Conservation (phyloP, 1,140 invertebrate species). For the Heterodera carotae region DNA sequence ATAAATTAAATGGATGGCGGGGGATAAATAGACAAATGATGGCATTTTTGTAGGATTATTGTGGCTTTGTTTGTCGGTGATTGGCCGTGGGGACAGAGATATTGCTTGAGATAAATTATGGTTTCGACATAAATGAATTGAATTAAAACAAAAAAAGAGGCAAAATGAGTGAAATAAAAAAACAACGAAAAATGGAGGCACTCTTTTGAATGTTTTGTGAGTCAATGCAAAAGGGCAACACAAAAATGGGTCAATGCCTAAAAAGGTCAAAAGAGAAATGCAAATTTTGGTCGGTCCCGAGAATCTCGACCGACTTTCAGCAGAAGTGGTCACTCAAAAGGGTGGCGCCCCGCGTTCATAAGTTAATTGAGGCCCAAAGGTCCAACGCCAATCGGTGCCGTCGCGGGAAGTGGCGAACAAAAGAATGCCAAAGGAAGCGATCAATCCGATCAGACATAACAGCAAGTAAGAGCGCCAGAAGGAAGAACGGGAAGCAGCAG, state of each 20-base stretch:
- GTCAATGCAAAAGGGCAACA: too few species aligned
- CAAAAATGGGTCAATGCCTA: too few species aligned
- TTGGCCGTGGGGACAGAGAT: neutral
- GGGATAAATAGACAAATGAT: conserved; percentile 5
- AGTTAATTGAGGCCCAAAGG: conserved; percentile 44
- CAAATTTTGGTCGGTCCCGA: too few species aligned
- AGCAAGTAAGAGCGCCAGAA: conserved; percentile 25
- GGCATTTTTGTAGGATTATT: conserved; percentile 1
- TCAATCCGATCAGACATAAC: conserved; percentile 24
- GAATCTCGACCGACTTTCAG: too few species aligned
- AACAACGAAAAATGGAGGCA: too few species aligned
- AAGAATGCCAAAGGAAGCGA: conserved; percentile 18
- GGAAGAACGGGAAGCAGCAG: neutral
- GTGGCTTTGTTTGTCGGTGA: neutral
- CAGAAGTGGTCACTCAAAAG: conserved; percentile 4
- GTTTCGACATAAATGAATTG: too few species aligned
- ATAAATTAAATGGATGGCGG: too few species aligned
- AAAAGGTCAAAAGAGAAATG: too few species aligned
- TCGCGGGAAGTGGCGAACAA: neutral
- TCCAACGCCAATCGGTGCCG: conserved; percentile 34
- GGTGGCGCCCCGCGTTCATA: conserved; percentile 42
- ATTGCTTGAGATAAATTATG: too few species aligned
- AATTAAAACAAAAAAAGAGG: neutral
- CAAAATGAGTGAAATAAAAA: neutral
- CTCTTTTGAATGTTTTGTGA: too few species aligned